Evolutionary conservation across 1,140 invertebrate genomes (phyloP).

Genomic region (Helicoverpa zea): DNA sequence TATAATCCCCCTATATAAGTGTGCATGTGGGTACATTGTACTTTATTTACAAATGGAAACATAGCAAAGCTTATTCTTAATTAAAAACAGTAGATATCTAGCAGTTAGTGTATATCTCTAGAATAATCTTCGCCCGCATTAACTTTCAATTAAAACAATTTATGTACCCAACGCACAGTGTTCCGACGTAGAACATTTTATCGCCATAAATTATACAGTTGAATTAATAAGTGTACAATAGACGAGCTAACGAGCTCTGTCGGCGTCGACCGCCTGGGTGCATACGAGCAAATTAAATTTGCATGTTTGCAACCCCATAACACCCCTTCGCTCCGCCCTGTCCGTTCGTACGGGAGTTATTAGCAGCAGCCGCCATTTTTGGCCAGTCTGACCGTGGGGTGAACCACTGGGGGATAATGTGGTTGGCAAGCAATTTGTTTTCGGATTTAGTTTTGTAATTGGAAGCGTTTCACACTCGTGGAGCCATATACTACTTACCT

Average conservation of each 20-base stretch:
- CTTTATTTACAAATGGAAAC: constrained; percentile 9
- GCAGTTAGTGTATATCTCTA: constrained; percentile 12
- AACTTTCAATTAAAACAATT: constrained; percentile 82
- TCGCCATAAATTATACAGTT: constrained; percentile 78
- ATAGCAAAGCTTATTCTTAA: constrained; percentile 26
- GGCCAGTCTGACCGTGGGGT: constrained; percentile 49
- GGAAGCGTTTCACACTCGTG: constrained; percentile 32
- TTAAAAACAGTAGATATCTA: constrained; percentile 30
- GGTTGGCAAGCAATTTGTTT: constrained; percentile 54
- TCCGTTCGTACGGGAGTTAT: constrained; percentile 53
- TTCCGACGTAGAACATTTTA: constrained; percentile 61
- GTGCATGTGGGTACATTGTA: constrained; percentile 20
- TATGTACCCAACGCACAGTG: constrained; percentile 63
- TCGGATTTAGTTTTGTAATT: constrained; percentile 51
- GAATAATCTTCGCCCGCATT: constrained; percentile 72
- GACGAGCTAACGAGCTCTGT: constrained; percentile 71
- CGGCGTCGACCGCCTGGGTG: constrained; percentile 68
- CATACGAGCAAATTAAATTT: constrained; percentile 78
- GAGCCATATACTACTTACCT: not conserved
- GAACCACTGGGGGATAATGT: constrained; percentile 47
- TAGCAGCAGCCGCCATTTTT: constrained; percentile 66
- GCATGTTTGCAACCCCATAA: constrained; percentile 77
- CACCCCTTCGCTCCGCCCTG: constrained; percentile 63
- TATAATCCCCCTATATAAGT: not conserved
- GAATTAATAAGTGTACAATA: constrained; percentile 83